Base-by-base conservation (phyloP, 2,888 invertebrate genomes). In the Physocephala rufipes region DNA sequence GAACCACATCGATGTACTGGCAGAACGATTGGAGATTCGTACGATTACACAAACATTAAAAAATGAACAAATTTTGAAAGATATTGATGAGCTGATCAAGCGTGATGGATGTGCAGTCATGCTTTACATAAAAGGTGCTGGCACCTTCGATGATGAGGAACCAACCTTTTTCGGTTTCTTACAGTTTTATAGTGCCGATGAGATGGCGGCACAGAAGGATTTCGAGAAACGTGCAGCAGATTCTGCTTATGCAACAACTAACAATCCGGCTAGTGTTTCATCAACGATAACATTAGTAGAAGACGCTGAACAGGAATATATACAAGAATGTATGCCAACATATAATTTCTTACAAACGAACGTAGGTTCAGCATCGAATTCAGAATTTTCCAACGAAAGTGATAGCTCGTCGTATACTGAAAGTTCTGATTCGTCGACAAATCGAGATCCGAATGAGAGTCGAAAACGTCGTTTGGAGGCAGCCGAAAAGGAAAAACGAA, bases 151-250 rank as follows among this genome's bases (percentile, higher is more conserved):
- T 36, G 73, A 70, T 12, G 49, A 66, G 12, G 69, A 75, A 1
- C 64, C 68, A 15, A 59, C 59, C 5, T 72, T 75, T 70, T 26
- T 72, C 16, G 72, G 74, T 36, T 74, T 73, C 21, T 49, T 75
- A 24, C 74, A 74, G 70, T 62, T 74, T 5, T 73, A 67, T 63
- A 73, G 53, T 12, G 59, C 72, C 24, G 72, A 75, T 69, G 61
- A 71, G 47, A 71, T 73, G 13, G 55, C 51, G 13, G n/a, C 69
- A 13, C 73, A 74, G 51, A 71, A 72, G 24, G 70, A 73, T 2
- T 68, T 72, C 26, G 74, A 73, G n/a, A 36, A 69, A 9, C 59
- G 45, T 43, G 66, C 49, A 3, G 15, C 19, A 26, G 62, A 65
- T 28, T 13, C 43, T 16, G 2, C 2, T 2, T 49, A 21, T 63